Evolutionary conservation across 2,888 invertebrate genomes (phyloP), one percentile per base, ranked within the genome.

Genomic region (Rhagonycha lutea): DNA sequence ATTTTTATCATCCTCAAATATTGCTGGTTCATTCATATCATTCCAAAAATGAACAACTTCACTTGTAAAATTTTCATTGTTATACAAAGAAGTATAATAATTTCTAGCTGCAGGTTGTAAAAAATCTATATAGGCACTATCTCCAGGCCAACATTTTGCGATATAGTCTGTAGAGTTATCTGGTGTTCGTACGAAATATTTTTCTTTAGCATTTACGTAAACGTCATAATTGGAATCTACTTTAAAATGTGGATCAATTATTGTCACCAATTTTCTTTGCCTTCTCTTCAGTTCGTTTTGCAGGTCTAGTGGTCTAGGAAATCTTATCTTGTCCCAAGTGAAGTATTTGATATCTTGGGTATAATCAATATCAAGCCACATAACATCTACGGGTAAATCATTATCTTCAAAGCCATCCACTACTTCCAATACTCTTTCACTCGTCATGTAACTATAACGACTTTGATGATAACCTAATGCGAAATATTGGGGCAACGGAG

Each of bases 1-100:
- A 0, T 98, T 98, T 0, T 97, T 97, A 0, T 5, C 12, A n/a
- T 47, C 60, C 86, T 96, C 97, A 88, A 99, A 99, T 0, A 99
- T 96, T 4, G 98, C 97, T 0, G 99, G 99, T 86, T 99, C 99
- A 83, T 99, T 99, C 99, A 99, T 99, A 84, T 99, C 99, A 85
- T 99, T 99, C 99, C 99, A 99, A 28, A 96, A 91, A 87, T 94
- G 94, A 0, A 97, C 92, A 83, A 96, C 94, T 14, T 92, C 90
- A 12, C 96, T 95, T n/a, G 80, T 77, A n/a, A 80, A 79, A 11
- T 74, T 77, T 10, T 29, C 91, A 90, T 23, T 28, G 5, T 60
- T 83, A 81, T 90, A 92, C n/a, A 83, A 72, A 26, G 91, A 91
- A 0, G 93, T 89, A 88, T 95, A 96, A 88, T 96, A 99, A 69